Percentiles rank a stretch among this genome's conserved stretches.
phyloP scores from a whole-genome alignment of 2,113 vertebrate species.

The Brachyistius frenatus region DNA sequence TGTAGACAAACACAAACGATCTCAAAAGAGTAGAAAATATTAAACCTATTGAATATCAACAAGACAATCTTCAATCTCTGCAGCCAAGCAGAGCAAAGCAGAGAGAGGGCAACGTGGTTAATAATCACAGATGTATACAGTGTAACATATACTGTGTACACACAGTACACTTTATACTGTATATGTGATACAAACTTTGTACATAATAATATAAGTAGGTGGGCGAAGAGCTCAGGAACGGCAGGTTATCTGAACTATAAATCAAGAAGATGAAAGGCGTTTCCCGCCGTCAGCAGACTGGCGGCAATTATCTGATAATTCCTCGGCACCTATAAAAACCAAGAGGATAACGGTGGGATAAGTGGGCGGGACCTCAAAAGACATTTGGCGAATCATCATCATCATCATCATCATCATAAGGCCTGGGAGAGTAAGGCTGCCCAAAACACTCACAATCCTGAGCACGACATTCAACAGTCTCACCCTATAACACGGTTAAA shows the following conservation, averaged over 20 bases:
- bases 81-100: constrained; percentile 65
- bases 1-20: constrained; percentile 71
- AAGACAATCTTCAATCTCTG: constrained; percentile 82
- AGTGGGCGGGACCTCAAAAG: constrained; percentile 1
- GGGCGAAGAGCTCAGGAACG: constrained; percentile 57
- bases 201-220: constrained; percentile 65
- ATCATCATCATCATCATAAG: constrained; percentile 50
- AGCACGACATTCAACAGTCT: constrained; percentile 77
- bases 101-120: constrained; percentile 71
- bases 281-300: constrained; percentile 18
- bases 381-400: constrained; percentile 57
- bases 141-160: constrained; percentile 34
- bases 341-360: neutral
- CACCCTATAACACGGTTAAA: constrained; percentile 44
- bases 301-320: constrained; percentile 14
- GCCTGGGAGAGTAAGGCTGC: constrained; percentile 67
- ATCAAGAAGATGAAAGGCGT: constrained; percentile 23
- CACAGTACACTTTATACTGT: constrained; percentile 15
- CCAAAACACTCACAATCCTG: constrained; percentile 64
- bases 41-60: constrained; percentile 86
- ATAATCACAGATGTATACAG: constrained; percentile 48
- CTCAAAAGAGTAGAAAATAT: constrained; percentile 81
- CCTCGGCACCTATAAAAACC: neutral
- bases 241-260: constrained; percentile 40
- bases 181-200: constrained; percentile 41